Evolutionary conservation across 2,888 invertebrate genomes (phyloP).

Genomic region (Epistrophe eligans): DNA sequence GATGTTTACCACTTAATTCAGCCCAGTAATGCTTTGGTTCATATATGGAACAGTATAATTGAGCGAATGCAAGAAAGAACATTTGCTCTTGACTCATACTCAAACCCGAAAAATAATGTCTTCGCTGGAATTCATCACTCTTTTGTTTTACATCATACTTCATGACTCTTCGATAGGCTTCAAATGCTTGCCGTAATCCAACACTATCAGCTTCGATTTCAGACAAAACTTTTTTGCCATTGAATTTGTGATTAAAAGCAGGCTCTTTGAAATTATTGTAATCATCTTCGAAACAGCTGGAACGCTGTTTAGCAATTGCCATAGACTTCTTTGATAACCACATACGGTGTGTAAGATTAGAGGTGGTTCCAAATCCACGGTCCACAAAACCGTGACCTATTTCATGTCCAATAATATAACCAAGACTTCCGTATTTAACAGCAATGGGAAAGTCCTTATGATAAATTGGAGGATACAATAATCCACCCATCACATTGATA

Average conservation of each 20-base stretch:
- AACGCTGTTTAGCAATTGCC: slow-evolving; percentile 78
- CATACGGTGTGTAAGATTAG: slow-evolving; percentile 78
- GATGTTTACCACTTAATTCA: slow-evolving; percentile 79
- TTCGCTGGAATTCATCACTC: slow-evolving; percentile 2
- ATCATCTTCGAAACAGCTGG: slow-evolving; percentile 79
- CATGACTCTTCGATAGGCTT: slow-evolving; percentile 78
- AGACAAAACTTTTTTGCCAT: slow-evolving; percentile 79
- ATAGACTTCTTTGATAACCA: slow-evolving; percentile 80
- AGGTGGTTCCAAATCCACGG: slow-evolving; percentile 77
- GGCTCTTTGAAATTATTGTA: slow-evolving; percentile 79
- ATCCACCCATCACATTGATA: slow-evolving; percentile 80
- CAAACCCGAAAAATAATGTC: slow-evolving; percentile 79
- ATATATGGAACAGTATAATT: slow-evolving; percentile 80
- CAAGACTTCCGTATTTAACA: slow-evolving; percentile 81
- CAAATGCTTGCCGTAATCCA: slow-evolving; percentile 78
- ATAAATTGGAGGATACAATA: slow-evolving; percentile 79
- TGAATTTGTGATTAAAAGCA: slow-evolving; percentile 79
- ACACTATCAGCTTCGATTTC: slow-evolving; percentile 82
- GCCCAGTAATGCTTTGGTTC: slow-evolving; percentile 80
- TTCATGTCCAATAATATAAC: slow-evolving; percentile 81
- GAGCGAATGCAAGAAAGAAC: slow-evolving; percentile 81
- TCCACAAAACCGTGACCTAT: slow-evolving; percentile 81
- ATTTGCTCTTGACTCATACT: slow-evolving; percentile 80
- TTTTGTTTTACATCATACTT: slow-evolving; percentile 40
- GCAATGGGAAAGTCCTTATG: slow-evolving; percentile 80